These are phyloP conservation scores for Zaprionus lineosus DNA, from an alignment of 2,888 invertebrate genomes.

Conservation along the genomic window DNA sequence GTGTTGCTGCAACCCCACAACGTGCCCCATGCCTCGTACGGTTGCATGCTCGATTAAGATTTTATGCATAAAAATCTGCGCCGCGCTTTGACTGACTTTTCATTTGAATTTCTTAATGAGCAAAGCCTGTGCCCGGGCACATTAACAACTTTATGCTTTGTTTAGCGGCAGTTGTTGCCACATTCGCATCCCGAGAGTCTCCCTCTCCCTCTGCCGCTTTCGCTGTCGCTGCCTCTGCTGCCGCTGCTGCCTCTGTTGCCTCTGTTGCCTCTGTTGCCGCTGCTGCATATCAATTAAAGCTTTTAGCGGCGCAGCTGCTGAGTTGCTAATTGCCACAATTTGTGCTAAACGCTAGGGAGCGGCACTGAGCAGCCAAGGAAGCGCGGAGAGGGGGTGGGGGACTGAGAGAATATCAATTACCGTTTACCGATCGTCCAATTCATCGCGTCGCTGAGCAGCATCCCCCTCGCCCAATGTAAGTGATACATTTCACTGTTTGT, in stretches of 20 bases:
- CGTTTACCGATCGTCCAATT: conserved; percentile 28
- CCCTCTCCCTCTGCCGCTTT: too few relatives aligned
- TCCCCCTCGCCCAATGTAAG: conserved; percentile 54
- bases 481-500: conserved; percentile 55
- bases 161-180: conserved; percentile 39
- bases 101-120: conserved; percentile 78
- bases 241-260: not conserved
- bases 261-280: conserved; percentile 7
- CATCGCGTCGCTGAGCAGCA: conserved; percentile 27
- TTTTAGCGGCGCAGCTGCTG: conserved; percentile 34
- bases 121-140: conserved; percentile 55
- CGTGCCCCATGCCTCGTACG: conserved; percentile 24
- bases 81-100: conserved; percentile 42
- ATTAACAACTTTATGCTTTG: conserved; percentile 80
- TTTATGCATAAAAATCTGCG: conserved; percentile 69
- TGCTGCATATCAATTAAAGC: conserved; percentile 75
- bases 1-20: conserved; percentile 47
- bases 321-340: conserved; percentile 75
- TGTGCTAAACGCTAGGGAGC: conserved; percentile 68
- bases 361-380: conserved; percentile 6
- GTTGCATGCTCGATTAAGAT: conserved; percentile 69
- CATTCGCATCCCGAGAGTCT: too few relatives aligned
- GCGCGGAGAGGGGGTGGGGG: too few relatives aligned
- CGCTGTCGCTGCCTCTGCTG: conserved; percentile 17
- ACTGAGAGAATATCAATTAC: conserved; percentile 73